phyloP scores from a whole-genome alignment of 2,113 vertebrate genomes.

The Thermophis baileyi region DNA sequence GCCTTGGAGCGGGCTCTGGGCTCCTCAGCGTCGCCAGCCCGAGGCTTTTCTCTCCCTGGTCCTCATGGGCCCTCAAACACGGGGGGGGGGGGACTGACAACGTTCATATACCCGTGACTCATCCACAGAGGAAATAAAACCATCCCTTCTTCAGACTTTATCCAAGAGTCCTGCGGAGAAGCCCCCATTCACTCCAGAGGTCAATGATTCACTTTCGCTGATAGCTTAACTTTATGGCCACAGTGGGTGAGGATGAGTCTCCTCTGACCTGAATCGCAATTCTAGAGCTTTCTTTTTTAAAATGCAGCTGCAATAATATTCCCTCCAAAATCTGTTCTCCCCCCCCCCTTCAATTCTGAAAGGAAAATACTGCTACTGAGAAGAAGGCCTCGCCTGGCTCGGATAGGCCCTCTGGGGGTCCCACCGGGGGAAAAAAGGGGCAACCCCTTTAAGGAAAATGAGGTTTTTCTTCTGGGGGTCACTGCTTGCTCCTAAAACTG shows the following conservation, averaged over 20 bases:
- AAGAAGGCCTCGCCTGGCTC: conserved; percentile 51
- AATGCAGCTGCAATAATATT: conserved; percentile 59
- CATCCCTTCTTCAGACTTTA: conserved; percentile 20
- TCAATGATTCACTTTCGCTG: conserved; percentile 41
- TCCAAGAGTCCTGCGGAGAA: conserved; percentile 48
- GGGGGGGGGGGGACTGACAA: not conserved
- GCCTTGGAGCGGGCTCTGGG: not conserved
- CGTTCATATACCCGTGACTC: conserved; percentile 23
- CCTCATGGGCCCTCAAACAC: not conserved
- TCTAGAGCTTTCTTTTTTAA: conserved; percentile 47
- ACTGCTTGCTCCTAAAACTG: conserved; percentile 81
- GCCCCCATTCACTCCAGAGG: conserved; percentile 31
- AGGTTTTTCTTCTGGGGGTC: conserved; percentile 65
- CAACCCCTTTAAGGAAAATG: conserved; percentile 65
- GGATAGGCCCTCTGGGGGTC: conserved; percentile 51
- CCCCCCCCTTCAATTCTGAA: conserved; percentile 45
- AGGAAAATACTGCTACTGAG: conserved; percentile 63
- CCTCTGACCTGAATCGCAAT: conserved; percentile 49
- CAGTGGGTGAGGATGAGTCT: conserved; percentile 43
- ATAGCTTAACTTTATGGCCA: conserved; percentile 45
- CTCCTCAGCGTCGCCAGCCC: not conserved
- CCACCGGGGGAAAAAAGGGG: conserved; percentile 51
- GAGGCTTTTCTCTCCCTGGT: not conserved
- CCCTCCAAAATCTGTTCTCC: conserved; percentile 19
- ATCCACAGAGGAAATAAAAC: conserved; percentile 24